Evolutionary conservation across 2,888 invertebrate genomes (phyloP), one percentile per base, ranked within the genome.

Genomic region (Morpho achilles): DNA sequence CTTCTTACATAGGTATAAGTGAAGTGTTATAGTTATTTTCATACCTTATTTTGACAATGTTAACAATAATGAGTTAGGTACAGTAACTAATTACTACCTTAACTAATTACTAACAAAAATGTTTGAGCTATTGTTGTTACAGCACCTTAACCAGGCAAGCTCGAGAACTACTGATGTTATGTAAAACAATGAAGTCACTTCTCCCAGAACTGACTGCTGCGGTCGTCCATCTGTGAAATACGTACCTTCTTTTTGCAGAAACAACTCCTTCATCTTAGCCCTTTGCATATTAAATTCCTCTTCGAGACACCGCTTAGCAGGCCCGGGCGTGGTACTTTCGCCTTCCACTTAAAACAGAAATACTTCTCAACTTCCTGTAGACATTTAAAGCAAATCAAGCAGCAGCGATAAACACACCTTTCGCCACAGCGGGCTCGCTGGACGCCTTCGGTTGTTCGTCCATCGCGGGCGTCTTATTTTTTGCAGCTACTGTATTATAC

Each of bases 181-280:
- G 23, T 9, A 32, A n/a, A 48, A 32, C 8, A 48, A 7, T 39
- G 48, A 48, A 22, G 7, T 16, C 16, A 49, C 32, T 32, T 5
- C 32, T 1, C 49, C 10, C 6, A 50, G 9, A 41, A 16, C 40
- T 41, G 10, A 46, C 32, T 16, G 40, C 51, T 23, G 7, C 8
- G 39, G 4, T 3, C 7, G 7, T 47, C 40, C 56, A 56, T 50
- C 59, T 47, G 50, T 42, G 49, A 39, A 40, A 51, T 75, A 82
- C 84, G 76, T 91, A 96, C 96, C 95, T 95, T 98, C 98, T 92
- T 98, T 98, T 82, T 97, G 97, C 73, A 98, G 92, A 88, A 95
- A 98, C 60, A 98, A 87, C 73, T 97, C 97, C 91, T 96, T 98
- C 93, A 98, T 94, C 92, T 96, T 96, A 45, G 97, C 98, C 71